Base-by-base conservation (phyloP, 2,113 vertebrate genomes). In the Prochilodus magdalenae region DNA sequence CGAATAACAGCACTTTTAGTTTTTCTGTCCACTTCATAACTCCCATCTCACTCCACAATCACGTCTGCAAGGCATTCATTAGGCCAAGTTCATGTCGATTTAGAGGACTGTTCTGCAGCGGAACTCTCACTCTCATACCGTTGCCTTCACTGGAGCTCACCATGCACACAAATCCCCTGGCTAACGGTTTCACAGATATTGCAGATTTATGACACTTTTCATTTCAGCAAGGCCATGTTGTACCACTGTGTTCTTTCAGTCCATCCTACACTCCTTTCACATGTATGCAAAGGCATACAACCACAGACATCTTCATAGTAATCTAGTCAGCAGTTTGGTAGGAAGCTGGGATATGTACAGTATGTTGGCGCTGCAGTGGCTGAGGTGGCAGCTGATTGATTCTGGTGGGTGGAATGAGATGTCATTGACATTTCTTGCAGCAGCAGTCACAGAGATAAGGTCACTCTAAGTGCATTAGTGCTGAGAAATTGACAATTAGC, bases 391-490 rank as follows among this genome's bases (percentile, higher is more conserved):
- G 49, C 55, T 73, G 74, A 80, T 73, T 83, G 77, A 66, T 77
- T 80, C 75, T 72, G 13, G 49, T 33, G 65, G 72, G 60, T 77
- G 59, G 74, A 73, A 80, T 71, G 73, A 84, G 73, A 77, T 80
- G 81, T 80, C 77, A 80, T 78, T 85, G 80, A 83, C 81, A 80
- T 85, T 85, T 83, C 67, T 69, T 77, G 36, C 79, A 72, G 63
- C 62, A 49, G 59, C 62, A 22, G 83, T 59, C 59, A 16, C 69
- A 40, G 76, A 82, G 86, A 85, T 77, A 83, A 87, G 83, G 83
- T 84, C 80, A 83, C 44, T 40, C 78, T 77, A 70, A 83, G 80
- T 83, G 73, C 77, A 85, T 87, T 83, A 87, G 76, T 30, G 59
- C 67, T 55, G 63, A 77, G 77, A 80, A 85, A 87, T 83, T 73